Percentiles rank a stretch among this genome's conserved stretches.
Conservation (phyloP, 2,888 invertebrate genomes). For the Amblyjoppa proteus region DNA sequence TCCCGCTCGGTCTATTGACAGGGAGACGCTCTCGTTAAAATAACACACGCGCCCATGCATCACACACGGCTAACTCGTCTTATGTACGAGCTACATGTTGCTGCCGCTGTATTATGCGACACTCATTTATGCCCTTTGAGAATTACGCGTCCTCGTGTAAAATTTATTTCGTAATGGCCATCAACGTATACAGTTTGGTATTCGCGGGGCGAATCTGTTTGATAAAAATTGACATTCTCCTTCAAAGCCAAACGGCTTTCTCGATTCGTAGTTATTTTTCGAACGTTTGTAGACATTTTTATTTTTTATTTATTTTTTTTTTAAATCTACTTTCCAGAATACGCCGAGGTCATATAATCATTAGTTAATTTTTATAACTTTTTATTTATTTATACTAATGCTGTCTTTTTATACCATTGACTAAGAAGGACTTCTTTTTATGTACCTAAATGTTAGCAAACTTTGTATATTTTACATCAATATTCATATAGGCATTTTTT, state of each 20-base stretch:
- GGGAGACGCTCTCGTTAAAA: slow-evolving; percentile 8
- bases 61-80: neutral
- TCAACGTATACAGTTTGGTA: neutral
- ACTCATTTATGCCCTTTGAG: neutral
- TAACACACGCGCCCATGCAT: neutral
- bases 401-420: no score
- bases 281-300: neutral
- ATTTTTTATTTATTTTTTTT: neutral
- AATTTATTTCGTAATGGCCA: neutral
- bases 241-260: neutral
- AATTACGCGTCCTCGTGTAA: neutral
- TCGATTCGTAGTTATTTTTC: no score
- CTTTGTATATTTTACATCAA: no score
- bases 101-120: neutral
- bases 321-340: neutral
- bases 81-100: neutral
- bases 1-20: slow-evolving; percentile 7
- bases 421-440: no score
- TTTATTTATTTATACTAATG: no score
- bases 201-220: neutral
- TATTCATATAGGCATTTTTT: no score
- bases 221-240: neutral
- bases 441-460: no score
- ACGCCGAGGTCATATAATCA: neutral
- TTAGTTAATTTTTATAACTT: neutral